Conservation (phyloP, 2,113 vertebrate genomes). For the Orycteropus afer region DNA sequence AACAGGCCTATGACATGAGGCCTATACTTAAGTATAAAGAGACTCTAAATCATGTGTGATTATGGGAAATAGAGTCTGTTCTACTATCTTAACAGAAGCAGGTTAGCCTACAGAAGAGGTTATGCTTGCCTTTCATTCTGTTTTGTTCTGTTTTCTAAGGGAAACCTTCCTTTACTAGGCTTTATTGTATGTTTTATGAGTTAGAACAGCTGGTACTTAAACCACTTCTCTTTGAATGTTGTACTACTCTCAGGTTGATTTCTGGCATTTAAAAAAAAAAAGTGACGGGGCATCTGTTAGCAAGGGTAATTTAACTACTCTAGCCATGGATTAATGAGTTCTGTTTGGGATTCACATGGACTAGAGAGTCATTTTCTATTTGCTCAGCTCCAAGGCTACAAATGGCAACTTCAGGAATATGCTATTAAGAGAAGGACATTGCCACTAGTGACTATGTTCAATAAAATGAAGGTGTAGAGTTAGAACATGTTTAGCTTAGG, state of each 20-base stretch:
- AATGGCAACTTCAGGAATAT: neutral
- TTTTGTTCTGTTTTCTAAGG: conserved; percentile 39
- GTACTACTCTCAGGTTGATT: neutral
- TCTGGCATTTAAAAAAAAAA: conserved; percentile 7
- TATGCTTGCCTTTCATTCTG: conserved; percentile 26
- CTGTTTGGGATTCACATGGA: neutral
- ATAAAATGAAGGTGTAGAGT: neutral
- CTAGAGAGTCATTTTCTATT: neutral
- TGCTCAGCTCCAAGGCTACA: neutral
- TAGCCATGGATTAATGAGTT: neutral
- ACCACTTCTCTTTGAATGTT: neutral
- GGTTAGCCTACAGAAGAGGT: conserved; percentile 9
- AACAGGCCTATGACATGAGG: neutral
- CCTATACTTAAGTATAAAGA: neutral
- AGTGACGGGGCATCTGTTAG: neutral
- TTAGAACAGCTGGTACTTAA: neutral
- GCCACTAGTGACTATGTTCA: neutral
- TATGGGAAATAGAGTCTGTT: conserved; percentile 5
- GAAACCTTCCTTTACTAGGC: neutral
- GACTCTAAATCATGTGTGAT: neutral
- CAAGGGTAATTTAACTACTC: neutral
- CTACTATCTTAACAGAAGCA: conserved; percentile 36
- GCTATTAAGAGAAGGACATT: neutral
- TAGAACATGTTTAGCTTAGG: neutral
- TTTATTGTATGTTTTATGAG: conserved; percentile 13